phyloP scores from a whole-genome alignment of 2,113 vertebrate species.

The Ammodytes marinus region DNA sequence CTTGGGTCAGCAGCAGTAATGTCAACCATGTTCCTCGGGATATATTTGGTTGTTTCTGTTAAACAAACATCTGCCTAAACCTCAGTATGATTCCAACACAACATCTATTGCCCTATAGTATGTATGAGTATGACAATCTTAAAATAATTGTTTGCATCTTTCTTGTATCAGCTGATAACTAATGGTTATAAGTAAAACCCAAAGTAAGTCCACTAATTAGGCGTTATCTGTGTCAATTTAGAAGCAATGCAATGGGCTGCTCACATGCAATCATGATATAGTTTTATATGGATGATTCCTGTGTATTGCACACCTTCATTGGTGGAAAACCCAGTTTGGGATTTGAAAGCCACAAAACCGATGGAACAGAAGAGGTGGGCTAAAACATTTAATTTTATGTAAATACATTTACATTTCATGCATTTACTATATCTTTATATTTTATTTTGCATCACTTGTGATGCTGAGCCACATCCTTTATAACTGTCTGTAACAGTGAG shows the following conservation, averaged over 20 bases:
- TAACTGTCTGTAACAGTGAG: background rate
- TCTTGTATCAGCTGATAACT: background rate
- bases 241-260: conserved; percentile 13
- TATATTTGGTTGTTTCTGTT: background rate
- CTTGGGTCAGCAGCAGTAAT: background rate
- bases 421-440: background rate
- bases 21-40: background rate
- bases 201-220: conserved; percentile 21
- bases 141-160: conserved; percentile 2
- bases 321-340: background rate
- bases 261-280: background rate
- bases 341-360: background rate
- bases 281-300: background rate
- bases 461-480: background rate
- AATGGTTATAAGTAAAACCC: background rate
- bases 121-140: background rate
- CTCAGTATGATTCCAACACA: background rate
- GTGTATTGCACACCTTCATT: background rate
- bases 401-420: background rate
- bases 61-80: background rate
- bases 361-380: background rate
- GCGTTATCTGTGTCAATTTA: conserved; percentile 15
- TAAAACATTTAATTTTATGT: background rate
- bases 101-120: background rate
- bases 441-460: background rate